These are phyloP conservation scores for Ambastaia sidthimunki DNA, from an alignment of 2,797 vertebrate species.

Conservation along the genomic window DNA sequence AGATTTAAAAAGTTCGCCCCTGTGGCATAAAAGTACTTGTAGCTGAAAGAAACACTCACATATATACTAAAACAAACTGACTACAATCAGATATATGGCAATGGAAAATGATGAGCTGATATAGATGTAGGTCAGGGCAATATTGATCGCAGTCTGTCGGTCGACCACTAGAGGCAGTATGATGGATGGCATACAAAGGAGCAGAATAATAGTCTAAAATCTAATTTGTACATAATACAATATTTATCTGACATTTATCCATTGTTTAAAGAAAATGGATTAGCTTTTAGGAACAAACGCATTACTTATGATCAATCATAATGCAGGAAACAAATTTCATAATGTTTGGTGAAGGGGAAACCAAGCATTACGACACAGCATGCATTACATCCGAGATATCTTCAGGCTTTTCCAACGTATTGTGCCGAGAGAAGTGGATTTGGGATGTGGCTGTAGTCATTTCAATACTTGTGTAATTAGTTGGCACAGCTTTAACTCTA, in stretches of 20 bases:
- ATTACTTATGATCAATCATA: conserved; percentile 34
- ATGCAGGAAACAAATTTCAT: conserved; percentile 10
- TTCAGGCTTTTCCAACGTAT: background rate
- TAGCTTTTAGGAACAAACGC: conserved; percentile 20
- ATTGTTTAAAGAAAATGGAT: conserved; percentile 42
- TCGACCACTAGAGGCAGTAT: conserved; percentile 20
- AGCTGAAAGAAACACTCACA: background rate
- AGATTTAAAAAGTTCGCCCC: background rate
- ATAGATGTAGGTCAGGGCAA: conserved; percentile 21
- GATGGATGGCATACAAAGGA: conserved; percentile 38
- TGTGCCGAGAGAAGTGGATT: background rate
- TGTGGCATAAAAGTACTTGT: background rate
- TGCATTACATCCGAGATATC: background rate
- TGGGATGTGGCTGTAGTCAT: conserved; percentile 8
- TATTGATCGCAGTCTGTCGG: conserved; percentile 24
- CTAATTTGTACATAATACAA: conserved; percentile 40
- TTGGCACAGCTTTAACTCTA: conserved; percentile 22
- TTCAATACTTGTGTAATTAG: conserved; percentile 46
- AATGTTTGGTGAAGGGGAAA: background rate
- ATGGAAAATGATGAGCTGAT: conserved; percentile 28
- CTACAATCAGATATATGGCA: background rate
- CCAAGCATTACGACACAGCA: background rate
- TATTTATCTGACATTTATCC: conserved; percentile 52
- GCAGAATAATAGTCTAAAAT: conserved; percentile 30
- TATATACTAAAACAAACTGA: conserved; percentile 44